Base-by-base conservation (phyloP, 2,888 invertebrate species). In the Stenolophus ochropezus region DNA sequence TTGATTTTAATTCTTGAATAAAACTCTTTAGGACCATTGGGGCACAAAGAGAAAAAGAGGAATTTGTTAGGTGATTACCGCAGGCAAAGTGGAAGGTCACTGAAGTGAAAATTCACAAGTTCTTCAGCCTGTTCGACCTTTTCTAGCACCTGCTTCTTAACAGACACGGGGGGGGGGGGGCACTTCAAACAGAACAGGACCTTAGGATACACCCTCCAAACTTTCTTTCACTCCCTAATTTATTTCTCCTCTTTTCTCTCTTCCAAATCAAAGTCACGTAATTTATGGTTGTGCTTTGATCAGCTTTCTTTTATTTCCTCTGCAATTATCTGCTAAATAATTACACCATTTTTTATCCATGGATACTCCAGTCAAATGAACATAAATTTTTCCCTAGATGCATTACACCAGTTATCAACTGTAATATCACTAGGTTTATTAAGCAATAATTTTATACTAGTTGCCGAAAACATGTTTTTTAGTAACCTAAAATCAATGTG, bases 111-210 rank as follows among this genome's bases (percentile, higher is more conserved):
- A 58, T 58, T 58, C 21, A 58, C 20, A 53, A 18, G 51, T 51
- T 53, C 25, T 61, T 23, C 4, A 61, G 25, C 4, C 27, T 16
- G 1, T 61, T 27, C 25, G 61, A 61, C 16, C 25, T 61, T 25
- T 61, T 14, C 61, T 61, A 61, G 27, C 27, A 25, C 61, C 61
- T 61, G 61, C n/a, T 61, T 61, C 61, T 61, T 5, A 25, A 61
- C 61, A 58, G 61, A 21, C 25, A 42, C 0, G 0, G 4, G 8
- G 33, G 25, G 14, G 0, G 0, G 4, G 8, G 33, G 25, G 14
- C 16, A 25, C 25, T 25, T 61, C 61, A 61, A 61, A 25, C 61
- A 61, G 25, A 61, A 61, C 61, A 61, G 25, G 23, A 61, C 25
- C 25, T 61, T 61, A 5, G 16, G 14, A 23, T 27, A 61, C 61